phyloP scores from a whole-genome alignment of 2,888 invertebrate genomes.

The Lepas anatifera region DNA sequence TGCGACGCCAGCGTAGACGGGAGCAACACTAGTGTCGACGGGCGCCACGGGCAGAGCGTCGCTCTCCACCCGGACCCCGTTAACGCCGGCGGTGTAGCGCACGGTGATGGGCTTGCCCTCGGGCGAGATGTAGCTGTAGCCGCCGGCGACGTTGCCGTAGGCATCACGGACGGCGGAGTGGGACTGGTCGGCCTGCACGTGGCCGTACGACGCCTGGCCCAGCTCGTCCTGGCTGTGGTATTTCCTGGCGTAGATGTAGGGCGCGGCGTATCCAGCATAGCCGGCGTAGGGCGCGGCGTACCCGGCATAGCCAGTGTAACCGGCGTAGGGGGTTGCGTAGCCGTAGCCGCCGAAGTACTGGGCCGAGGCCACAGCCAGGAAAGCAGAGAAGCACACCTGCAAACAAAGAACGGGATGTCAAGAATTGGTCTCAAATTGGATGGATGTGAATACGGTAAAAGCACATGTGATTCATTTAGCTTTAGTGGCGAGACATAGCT shows the following conservation, averaged over 20 bases:
- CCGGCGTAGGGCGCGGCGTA: constrained; percentile 40
- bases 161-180: constrained; percentile 30
- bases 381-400: too few relatives aligned
- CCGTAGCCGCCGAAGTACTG: constrained; percentile 27
- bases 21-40: constrained; percentile 46
- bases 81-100: constrained; percentile 37
- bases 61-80: constrained; percentile 36
- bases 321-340: constrained; percentile 31
- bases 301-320: constrained; percentile 37
- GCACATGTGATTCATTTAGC: too few relatives aligned
- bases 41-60: constrained; percentile 39
- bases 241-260: constrained; percentile 25
- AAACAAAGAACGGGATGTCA: too few relatives aligned
- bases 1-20: constrained; percentile 16
- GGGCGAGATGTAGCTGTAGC: constrained; percentile 39
- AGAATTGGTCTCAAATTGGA: too few relatives aligned
- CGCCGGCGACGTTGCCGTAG: constrained; percentile 36
- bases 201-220: constrained; percentile 17
- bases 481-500: too few relatives aligned
- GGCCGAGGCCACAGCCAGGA: too few relatives aligned
- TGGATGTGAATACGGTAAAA: too few relatives aligned
- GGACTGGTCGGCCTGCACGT: constrained; percentile 25
- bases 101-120: constrained; percentile 35
- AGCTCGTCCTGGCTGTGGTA: constrained; percentile 29
- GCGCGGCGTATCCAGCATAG: constrained; percentile 18